Percentiles rank a stretch among this genome's conserved stretches.
These are phyloP conservation scores for Halisarca cf. caerulea DNA, from an alignment of 37 sponge, comb jelly and placozoan genomes.

Conservation along the genomic window DNA sequence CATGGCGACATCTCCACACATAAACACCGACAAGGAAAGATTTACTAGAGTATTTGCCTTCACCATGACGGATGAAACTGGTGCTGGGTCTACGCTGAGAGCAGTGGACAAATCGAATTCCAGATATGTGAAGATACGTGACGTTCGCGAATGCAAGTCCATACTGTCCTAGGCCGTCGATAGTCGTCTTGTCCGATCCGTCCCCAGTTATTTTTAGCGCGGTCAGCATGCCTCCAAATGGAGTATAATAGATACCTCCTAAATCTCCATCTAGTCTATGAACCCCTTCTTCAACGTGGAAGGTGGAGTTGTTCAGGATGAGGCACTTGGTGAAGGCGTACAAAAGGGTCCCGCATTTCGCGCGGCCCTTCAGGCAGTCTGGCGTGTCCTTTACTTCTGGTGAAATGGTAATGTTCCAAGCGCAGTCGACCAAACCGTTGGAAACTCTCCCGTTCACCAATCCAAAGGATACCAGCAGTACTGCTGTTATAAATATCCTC, in stretches of 20 bases:
- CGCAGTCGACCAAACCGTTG: too few species aligned
- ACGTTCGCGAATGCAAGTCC: background rate
- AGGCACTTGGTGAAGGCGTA: constrained; percentile 1
- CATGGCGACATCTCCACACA: background rate
- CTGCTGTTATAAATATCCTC: too few species aligned
- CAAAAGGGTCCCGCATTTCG: background rate
- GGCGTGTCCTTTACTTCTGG: too few species aligned
- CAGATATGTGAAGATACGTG: background rate
- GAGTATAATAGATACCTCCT: background rate
- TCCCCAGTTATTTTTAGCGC: background rate
- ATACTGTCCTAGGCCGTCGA: background rate
- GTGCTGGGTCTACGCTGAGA: background rate
- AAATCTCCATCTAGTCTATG: background rate
- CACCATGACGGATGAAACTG: background rate
- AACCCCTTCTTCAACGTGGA: background rate
- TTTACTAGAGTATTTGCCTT: background rate
- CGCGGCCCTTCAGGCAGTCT: background rate
- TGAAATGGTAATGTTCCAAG: too few species aligned
- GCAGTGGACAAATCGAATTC: background rate
- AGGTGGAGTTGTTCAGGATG: background rate
- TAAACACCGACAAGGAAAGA: background rate
- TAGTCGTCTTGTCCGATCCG: background rate
- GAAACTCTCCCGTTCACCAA: too few species aligned
- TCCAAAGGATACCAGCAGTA: too few species aligned
- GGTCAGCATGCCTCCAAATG: background rate